Base-by-base conservation (phyloP, 2,888 invertebrate species). In the Zaprionus obscuricornis region DNA sequence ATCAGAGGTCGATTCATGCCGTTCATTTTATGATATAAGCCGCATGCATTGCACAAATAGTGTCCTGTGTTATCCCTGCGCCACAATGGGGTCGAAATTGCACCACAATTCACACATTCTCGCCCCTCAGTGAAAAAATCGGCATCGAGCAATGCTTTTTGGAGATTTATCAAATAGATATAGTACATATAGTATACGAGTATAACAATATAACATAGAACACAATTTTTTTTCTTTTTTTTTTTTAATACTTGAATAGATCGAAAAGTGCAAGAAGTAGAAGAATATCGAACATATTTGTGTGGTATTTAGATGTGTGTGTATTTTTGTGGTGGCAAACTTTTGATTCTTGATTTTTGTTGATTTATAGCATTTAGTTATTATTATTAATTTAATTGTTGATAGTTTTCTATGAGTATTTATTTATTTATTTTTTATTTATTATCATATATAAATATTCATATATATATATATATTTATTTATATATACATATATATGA, bases 41-140 rank as follows among this genome's bases (percentile, higher is more conserved):
- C 99, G 92, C 99, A 99, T 74, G 99, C 99, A 93, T 99, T 99
- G 94, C 99, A 99, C 87, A 99, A 94, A 92, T 98, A 99, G 92
- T 99, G 98, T 73, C 99, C 99, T 87, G 97, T 98, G 91, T 97
- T 97, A 93, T 99, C 99, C 90, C 99, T 94, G 79, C 99, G 94
- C 99, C 99, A 99, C 84, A 99, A 93, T 68, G 99, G 98, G 79
- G 99, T 99, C 86, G 96, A 96, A 90, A 97, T 97, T 75, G 98
- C 97, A 85, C 98, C 98, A 92, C 98, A 98, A 93, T 98, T 98
- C 66, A 98, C 98, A 92, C 98, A 98, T 92, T 98, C 98, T 83
- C 99, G 94, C 40, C 98, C 98, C 91, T 99, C 99, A 88, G 92
- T 90, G 88, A 90, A 90, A 87, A 90, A 88, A 88, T 90, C 90